A percentile compares a stretch with the other conserved stretches of the same genome.
These are phyloP conservation scores for Dugesia japonica DNA, from an alignment of 2,888 invertebrate genomes.

Conservation along the genomic window DNA sequence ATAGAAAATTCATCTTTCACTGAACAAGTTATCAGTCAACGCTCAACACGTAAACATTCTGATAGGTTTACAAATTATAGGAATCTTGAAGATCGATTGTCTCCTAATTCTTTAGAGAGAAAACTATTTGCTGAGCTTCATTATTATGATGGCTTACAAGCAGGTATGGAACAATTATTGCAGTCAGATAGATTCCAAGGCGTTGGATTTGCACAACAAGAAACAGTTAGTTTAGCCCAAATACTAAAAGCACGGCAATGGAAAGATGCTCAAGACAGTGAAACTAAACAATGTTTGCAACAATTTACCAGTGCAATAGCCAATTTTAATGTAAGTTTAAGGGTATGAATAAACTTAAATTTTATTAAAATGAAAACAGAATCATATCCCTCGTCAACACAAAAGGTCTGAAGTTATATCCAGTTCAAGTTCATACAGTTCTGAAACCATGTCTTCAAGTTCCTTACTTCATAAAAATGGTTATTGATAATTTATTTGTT, in stretches of 20 bases:
- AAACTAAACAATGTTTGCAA: background rate
- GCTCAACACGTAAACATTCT: background rate
- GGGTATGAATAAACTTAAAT: too few species aligned
- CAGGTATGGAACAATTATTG: background rate
- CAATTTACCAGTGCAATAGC: background rate
- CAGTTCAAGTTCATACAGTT: too few species aligned
- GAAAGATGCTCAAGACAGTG: background rate
- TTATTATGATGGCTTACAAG: background rate
- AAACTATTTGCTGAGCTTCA: background rate
- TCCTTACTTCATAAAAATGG: too few species aligned
- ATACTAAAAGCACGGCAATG: conserved; percentile 1
- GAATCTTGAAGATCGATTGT: background rate
- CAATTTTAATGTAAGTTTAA: background rate
- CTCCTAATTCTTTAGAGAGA: background rate
- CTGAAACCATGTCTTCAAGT: too few species aligned
- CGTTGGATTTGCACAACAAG: conserved; percentile 4
- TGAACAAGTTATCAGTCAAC: background rate
- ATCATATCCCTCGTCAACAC: too few species aligned
- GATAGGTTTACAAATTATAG: background rate
- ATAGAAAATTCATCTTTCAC: background rate
- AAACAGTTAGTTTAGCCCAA: conserved; percentile 17
- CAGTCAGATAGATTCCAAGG: conserved; percentile 3
- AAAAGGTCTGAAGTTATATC: too few species aligned
- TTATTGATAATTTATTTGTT: too few species aligned
- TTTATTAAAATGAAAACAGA: too few species aligned